These are phyloP conservation scores for Polypedilum vanderplanki DNA, from an alignment of 1,140 invertebrate species.

Conservation along the genomic window DNA sequence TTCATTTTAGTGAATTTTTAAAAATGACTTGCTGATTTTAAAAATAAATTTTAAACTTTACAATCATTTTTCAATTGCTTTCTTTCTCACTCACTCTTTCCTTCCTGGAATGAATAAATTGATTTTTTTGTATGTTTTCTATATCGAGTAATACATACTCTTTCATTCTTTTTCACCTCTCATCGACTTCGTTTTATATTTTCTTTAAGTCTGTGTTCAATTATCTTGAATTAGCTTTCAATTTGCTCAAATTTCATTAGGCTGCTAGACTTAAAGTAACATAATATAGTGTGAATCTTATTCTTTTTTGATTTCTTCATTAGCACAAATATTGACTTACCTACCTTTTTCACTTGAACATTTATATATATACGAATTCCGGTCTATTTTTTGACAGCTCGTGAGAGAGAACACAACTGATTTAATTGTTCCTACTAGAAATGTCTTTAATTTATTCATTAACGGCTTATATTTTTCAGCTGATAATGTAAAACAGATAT, in stretches of 20 bases:
- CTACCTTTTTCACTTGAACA: not conserved
- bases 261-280: not conserved
- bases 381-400: not conserved
- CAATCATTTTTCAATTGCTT: not conserved
- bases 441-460: not conserved
- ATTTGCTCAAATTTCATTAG: not conserved
- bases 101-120: slow-evolving; percentile 2
- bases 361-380: not conserved
- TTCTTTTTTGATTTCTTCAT: not conserved
- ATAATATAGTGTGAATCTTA: slow-evolving; percentile 1
- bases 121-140: not conserved
- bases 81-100: not conserved
- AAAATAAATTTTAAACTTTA: not conserved
- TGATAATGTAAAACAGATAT: not conserved
- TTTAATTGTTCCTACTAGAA: no score
- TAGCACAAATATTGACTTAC: not conserved
- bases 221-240: not conserved
- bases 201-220: not conserved
- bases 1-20: not conserved
- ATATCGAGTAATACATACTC: not conserved
- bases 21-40: not conserved
- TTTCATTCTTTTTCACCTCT: not conserved
- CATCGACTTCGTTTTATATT: not conserved
- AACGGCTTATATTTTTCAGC: not conserved
- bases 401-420: not conserved